Base-by-base conservation (phyloP, 2,113 vertebrate species). In the Ornithorhynchus anatinus region DNA sequence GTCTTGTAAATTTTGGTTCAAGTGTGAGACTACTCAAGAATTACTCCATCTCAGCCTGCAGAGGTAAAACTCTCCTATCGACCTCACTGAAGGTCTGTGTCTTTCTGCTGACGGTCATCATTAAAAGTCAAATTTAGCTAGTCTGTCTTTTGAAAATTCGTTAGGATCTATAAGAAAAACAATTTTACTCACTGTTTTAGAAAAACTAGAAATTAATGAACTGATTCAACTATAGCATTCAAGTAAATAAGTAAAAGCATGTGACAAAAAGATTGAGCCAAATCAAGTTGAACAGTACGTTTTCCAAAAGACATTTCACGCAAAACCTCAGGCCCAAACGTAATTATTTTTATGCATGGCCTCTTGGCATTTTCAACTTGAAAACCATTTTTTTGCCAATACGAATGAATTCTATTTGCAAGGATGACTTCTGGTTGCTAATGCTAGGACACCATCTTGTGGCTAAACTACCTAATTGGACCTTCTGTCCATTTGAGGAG, bases 391-490 rank as follows among this genome's bases (percentile, higher is more conserved):
- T 27, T 47, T 65, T 54, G 42, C 10, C 13, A 10, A 25, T 5
- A 65, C 1, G 44, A 38, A 52, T 65, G 0, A 4, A 31, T 64
- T 58, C 22, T 64, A 4, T 59, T 42, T 54, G 52, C 20, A 53
- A 72, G 61, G 45, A 48, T 9, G 9, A 44, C 22, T 22, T 54
- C 5, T n/a, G 20, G 63, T 87, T 84, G 33, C 48, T 86, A 86
- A 84, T 85, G 82, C 73, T 89, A 92, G 76, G 10, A 79, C 82
- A 87, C 92, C 90, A 88, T 63, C 91, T 92, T 82, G 91, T 93
- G 90, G 88, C 72, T 79, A 72, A 72, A 36, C 20, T 0, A 0
- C 48, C 23, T 78, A 79, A 75, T 10, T 80, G 47, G 38, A 40
- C 77, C 80, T 40, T 2, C 14, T 22, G 8, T 48, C n/a, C 51